Evolutionary conservation across 2,888 invertebrate species (phyloP), one percentile per base, ranked within the genome.

Genomic region (Hyppa rectilinea): DNA sequence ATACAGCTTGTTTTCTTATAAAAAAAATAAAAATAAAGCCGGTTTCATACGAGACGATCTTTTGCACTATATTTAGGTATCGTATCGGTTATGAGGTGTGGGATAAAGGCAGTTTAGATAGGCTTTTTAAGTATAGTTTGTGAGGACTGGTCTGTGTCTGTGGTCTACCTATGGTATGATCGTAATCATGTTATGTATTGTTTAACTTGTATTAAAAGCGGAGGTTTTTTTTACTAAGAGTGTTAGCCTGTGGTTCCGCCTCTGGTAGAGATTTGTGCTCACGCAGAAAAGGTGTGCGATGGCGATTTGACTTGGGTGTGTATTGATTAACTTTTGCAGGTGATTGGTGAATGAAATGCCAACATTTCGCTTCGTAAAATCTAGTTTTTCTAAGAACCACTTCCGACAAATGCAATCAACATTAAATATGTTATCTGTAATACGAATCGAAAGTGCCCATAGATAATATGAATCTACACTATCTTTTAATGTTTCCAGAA

Each of bases 61-160:
- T 76, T 72, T 43, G 62, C 74, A 75, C 85, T 83, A 69, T 82
- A 81, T 66, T 85, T 80, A 83, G 56, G 68, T 82, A 72, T 74
- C 45, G 29, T 68, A 56, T 80, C 38, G 23, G 61, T 55, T 82
- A 71, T 52, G 53, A 69, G 62, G 79, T 80, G 81, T 71, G 36
- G 67, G 62, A 70, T 73, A 56, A 53, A 71, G 53, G 71, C 20
- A 60, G 71, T 75, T 80, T 65, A 67, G 77, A 77, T 75, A 70
- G 47, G 70, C 55, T 38, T 58, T 70, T 43, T 74, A 65, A 74
- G 50, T 80, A 72, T 63, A 68, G 68, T 65, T 65, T 73, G 64
- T 52, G 58, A 20, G 6, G 38, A 64, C 50, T 43, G 40, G 62
- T 50, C 43, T 45, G 45, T 12, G 26, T 58, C 5, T 31, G 34